Evolutionary conservation across 2,888 invertebrate species (phyloP).

Genomic region (Dimorphilus gyrociliatus): DNA sequence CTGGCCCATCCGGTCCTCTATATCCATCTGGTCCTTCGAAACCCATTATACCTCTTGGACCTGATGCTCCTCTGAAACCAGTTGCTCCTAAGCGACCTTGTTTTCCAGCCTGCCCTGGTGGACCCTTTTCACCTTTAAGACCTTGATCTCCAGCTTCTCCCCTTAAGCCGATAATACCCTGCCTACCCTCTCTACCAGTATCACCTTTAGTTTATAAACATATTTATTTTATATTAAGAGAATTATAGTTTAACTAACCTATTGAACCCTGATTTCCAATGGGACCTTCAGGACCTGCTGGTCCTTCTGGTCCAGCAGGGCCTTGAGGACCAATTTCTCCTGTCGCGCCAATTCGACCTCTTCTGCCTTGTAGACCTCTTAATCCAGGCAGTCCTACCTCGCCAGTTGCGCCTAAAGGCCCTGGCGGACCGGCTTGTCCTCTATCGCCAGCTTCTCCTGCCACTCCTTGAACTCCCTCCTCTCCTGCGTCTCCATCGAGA

Average conservation of each 20-base stretch:
- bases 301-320: background rate
- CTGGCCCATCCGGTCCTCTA: no score
- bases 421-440: slow-evolving; percentile 2
- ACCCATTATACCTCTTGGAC: no score
- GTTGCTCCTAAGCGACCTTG: no score
- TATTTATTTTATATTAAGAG: no score
- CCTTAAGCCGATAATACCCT: slow-evolving; percentile 8
- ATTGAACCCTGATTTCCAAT: no score
- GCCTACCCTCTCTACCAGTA: slow-evolving; percentile 6
- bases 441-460: slow-evolving; percentile 2
- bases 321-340: slow-evolving; percentile 1
- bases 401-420: slow-evolving; percentile 3
- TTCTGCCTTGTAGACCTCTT: no score
- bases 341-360: background rate
- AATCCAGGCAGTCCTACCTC: background rate
- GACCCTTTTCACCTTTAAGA: slow-evolving; percentile 7
- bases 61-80: background rate
- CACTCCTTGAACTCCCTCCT: background rate
- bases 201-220: no score
- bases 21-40: no score
- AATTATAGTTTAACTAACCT: no score
- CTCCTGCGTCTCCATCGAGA: slow-evolving; percentile 1
- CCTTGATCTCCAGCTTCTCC: slow-evolving; percentile 9
- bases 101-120: slow-evolving; percentile 6
- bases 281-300: background rate